A percentile compares a stretch with the other conserved stretches of the same genome.
These are phyloP conservation scores for Microcebus griseorufus DNA, from an alignment of 2,113 vertebrate species.

Conservation along the genomic window DNA sequence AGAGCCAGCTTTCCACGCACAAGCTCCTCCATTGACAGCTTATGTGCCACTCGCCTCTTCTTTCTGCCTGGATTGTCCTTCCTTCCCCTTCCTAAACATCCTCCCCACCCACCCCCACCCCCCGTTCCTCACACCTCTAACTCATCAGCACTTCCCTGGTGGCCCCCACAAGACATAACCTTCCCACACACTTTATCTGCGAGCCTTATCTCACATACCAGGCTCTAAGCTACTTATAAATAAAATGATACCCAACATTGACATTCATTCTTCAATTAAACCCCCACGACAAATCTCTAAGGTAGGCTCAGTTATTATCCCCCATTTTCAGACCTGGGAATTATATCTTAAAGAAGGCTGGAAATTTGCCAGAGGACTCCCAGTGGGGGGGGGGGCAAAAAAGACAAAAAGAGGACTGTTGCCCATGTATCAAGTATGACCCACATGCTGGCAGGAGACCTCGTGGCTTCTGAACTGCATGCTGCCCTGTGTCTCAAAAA, in stretches of 20 bases:
- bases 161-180: not conserved
- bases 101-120: no score
- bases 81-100: not conserved
- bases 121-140: not conserved
- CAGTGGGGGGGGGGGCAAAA: not conserved
- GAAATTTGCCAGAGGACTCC: not conserved
- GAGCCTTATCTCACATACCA: not conserved
- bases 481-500: not conserved
- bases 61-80: not conserved
- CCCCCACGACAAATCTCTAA: not conserved
- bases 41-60: not conserved
- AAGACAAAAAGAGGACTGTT: not conserved
- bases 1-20: rapidly evolving
- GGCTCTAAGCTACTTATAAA: not conserved
- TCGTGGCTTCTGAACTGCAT: not conserved
- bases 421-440: rapidly evolving
- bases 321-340: not conserved
- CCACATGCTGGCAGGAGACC: not conserved
- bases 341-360: not conserved
- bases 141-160: not conserved
- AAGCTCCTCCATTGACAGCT: not conserved
- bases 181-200: not conserved
- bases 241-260: not conserved
- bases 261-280: not conserved
- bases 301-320: not conserved